Evolutionary conservation across 2,113 vertebrate genomes (phyloP), one percentile per base, ranked within the genome.

Genomic region (Psephotus haematonotus): DNA sequence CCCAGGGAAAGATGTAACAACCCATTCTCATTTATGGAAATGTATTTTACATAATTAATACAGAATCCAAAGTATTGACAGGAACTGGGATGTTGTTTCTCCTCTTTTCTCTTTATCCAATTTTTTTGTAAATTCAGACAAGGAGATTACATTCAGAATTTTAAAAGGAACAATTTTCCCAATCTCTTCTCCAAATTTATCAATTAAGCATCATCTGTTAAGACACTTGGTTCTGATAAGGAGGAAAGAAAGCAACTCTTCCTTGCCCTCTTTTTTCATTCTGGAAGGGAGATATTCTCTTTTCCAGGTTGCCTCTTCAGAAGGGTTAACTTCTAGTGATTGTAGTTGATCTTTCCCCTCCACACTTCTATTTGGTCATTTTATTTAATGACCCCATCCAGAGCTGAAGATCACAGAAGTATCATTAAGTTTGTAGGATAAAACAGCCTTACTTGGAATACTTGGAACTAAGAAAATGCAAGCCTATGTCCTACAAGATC

Each of bases 401-500:
- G 37, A 85, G 37, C 37, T 27, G 5, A 62, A 2, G 74, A 52
- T 74, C 37, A 57, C 19, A 27, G 11, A 74, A 70, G 10, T 33
- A 31, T 41, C 50, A 41, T 52, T 57, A 71, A 31, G 8, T 82
- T 71, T 55, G 18, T 29, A 31, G 35, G 47, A 39, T 24, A 63
- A 85, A 81, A 17, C 39, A 81, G 29, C 9, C 16, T 22, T 1
- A 8, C 19, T 69, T 33, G 29, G 29, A 55, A 35, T 11, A 49
- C 49, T 19, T 78, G 49, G 6, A 90, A 64, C n/a, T 20, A 33
- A 53, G 44, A 92, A 85, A 88, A 63, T 3, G 5, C 41, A 67
- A 43, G n/a, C 0, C 1, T n/a, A 2, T 3, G 3, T 62, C 37
- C 22, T 53, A 31, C 12, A 57, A 52, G 8, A 9, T 70, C 29